phyloP scores from a whole-genome alignment of 2,888 invertebrate genomes.

The Latrodectus hesperus region DNA sequence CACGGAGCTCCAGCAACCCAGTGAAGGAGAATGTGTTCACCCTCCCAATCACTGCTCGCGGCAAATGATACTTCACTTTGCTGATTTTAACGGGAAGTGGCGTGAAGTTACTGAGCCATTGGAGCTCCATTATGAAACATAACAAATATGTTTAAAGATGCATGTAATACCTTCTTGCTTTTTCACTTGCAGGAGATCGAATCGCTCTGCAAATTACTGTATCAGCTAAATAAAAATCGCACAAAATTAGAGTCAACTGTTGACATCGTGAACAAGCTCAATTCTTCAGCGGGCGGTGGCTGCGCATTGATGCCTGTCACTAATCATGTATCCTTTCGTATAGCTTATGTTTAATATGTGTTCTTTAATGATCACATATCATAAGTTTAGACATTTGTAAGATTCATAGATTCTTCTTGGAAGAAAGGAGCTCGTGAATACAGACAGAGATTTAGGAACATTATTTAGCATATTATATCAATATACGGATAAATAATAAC shows the following conservation, averaged over 20 bases:
- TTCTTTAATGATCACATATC: not conserved
- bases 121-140: not conserved
- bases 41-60: too few relatives aligned
- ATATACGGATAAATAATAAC: too few relatives aligned
- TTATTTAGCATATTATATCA: too few relatives aligned
- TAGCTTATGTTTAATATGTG: not conserved
- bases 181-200: slow-evolving; percentile 28
- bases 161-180: not conserved
- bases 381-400: too few relatives aligned
- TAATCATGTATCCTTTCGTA: slow-evolving; percentile 22
- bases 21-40: too few relatives aligned
- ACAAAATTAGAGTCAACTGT: slow-evolving; percentile 29
- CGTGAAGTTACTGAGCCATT: too few relatives aligned
- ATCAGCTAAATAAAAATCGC: slow-evolving; percentile 15
- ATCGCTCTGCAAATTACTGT: slow-evolving; percentile 40
- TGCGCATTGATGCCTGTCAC: slow-evolving; percentile 3
- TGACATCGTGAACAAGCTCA: slow-evolving; percentile 19
- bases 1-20: too few relatives aligned
- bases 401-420: too few relatives aligned
- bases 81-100: not conserved
- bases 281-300: not conserved
- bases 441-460: too few relatives aligned
- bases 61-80: not conserved
- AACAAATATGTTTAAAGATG: not conserved
- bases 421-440: too few relatives aligned